Conservation (phyloP, 2,797 vertebrate genomes). For the Pyrocephalus nanus region DNA sequence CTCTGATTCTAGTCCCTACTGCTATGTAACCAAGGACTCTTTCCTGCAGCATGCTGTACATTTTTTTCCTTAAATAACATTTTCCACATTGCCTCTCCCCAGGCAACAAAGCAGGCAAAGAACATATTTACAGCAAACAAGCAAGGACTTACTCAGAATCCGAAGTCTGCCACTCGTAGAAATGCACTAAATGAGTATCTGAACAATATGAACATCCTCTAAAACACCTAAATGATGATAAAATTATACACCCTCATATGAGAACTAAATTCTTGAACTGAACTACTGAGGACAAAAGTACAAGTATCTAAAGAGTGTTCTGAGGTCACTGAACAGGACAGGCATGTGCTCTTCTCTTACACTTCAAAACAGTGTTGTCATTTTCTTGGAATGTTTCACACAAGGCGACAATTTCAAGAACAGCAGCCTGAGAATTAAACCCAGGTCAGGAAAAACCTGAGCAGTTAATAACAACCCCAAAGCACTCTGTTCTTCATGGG, state of each 20-base stretch:
- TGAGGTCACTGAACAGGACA: not conserved
- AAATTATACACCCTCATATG: rapidly evolving
- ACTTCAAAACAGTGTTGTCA: not conserved
- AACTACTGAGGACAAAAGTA: not conserved
- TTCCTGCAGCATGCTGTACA: not conserved
- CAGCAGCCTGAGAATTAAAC: not conserved
- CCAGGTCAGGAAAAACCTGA: constrained; percentile 8
- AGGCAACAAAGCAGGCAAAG: not conserved
- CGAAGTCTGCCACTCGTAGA: not conserved
- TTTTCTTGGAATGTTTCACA: constrained; percentile 22
- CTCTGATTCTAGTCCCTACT: not conserved
- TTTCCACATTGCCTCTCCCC: not conserved
- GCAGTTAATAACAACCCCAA: not conserved
- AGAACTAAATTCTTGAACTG: not conserved
- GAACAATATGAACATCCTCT: not conserved
- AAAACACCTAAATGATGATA: not conserved
- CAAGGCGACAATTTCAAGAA: constrained; percentile 1
- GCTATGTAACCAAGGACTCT: not conserved
- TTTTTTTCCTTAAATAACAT: not conserved
- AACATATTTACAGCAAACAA: not conserved
- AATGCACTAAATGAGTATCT: not conserved
- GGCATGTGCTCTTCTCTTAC: not conserved
- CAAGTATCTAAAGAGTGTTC: not conserved
- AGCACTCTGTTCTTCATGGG: not conserved
- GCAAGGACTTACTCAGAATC: not conserved